These are phyloP conservation scores for Mesembrinibis cayennensis DNA, from an alignment of 2,113 vertebrate species.

Conservation along the genomic window DNA sequence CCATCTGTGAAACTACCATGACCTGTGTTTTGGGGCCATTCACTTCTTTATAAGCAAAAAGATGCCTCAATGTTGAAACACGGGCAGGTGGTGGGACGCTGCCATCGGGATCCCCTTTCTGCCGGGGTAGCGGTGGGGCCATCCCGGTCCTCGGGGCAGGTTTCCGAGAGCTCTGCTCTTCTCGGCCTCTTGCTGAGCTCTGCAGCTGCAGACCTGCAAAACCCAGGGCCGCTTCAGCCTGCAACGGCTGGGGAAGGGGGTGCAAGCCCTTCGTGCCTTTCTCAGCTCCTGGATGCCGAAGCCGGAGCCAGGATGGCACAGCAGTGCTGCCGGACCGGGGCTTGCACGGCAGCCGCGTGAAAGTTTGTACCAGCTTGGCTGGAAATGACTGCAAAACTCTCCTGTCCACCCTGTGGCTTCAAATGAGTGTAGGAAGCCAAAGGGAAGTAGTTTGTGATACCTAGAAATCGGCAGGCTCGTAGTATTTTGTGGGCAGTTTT, in stretches of 20 bases:
- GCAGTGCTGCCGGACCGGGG: accelerated
- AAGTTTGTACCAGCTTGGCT: neutral
- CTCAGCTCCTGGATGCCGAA: accelerated
- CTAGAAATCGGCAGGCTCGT: accelerated
- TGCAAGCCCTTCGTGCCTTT: neutral
- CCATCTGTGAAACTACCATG: neutral
- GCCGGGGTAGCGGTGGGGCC: neutral
- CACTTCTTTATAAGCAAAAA: neutral
- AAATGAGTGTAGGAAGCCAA: accelerated
- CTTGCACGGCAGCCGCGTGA: neutral
- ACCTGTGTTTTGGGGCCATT: neutral
- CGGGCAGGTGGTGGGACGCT: accelerated
- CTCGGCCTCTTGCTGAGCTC: neutral
- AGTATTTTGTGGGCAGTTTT: accelerated
- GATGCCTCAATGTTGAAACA: neutral
- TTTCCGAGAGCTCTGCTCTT: neutral
- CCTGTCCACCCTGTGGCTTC: neutral
- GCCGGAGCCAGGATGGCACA: no score
- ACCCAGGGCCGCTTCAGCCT: neutral
- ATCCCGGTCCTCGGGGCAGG: neutral
- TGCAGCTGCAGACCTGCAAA: neutral
- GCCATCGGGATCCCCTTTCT: accelerated
- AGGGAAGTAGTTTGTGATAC: neutral
- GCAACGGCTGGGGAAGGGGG: neutral
- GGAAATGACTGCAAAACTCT: neutral